Evolutionary conservation across 2,888 invertebrate species (phyloP).

Genomic region (Eudasyphora cyanicolor): DNA sequence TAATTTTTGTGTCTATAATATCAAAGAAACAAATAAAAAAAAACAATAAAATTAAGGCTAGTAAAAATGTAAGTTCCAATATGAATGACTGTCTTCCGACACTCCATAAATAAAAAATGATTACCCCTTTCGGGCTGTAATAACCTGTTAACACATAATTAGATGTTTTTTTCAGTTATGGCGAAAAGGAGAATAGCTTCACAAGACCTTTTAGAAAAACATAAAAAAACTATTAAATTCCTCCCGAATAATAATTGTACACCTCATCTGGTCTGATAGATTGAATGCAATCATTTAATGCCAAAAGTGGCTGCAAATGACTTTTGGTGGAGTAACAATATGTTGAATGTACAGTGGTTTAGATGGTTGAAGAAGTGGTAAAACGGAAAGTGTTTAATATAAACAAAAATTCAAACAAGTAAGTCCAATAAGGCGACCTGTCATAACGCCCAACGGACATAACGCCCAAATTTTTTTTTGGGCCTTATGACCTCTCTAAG

Average conservation of each 20-base stretch:
- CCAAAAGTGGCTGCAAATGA: slow-evolving; percentile 22
- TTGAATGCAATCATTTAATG: slow-evolving; percentile 47
- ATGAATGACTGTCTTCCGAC: neutral
- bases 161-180: slow-evolving; percentile 24
- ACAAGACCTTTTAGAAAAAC: slow-evolving; percentile 54
- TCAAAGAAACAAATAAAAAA: neutral
- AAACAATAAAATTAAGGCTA: neutral
- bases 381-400: no score
- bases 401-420: no score
- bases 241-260: slow-evolving; percentile 4
- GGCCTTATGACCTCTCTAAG: no score
- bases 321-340: neutral
- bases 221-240: slow-evolving; percentile 35
- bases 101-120: slow-evolving; percentile 9
- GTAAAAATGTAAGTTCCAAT: neutral
- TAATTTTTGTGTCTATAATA: neutral
- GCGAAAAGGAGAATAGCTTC: neutral
- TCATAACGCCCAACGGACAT: no score
- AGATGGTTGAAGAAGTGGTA: no score
- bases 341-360: neutral
- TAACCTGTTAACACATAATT: slow-evolving; percentile 10
- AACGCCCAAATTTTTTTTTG: no score
- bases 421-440: no score
- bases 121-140: slow-evolving; percentile 8
- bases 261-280: neutral